These are phyloP conservation scores for Spea hammondii DNA, from an alignment of 2,797 vertebrate species.

Conservation along the genomic window DNA sequence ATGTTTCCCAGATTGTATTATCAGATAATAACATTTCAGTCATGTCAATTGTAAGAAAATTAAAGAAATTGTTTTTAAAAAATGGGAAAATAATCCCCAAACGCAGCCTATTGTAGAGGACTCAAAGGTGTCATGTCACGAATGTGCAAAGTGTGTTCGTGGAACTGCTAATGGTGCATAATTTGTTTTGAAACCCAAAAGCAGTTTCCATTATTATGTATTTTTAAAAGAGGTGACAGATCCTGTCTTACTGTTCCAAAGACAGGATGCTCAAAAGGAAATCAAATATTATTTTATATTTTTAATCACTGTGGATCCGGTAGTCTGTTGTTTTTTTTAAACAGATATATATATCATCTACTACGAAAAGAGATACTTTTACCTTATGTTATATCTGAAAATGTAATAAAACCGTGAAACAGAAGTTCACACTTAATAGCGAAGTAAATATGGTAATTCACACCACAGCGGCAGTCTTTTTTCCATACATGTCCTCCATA, in stretches of 20 bases:
- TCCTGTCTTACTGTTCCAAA: constrained; percentile 15
- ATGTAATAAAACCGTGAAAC: not conserved
- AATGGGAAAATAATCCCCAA: not conserved
- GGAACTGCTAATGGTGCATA: constrained; percentile 6
- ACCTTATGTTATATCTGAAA: not conserved
- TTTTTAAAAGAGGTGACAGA: constrained; percentile 15
- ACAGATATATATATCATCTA: not conserved
- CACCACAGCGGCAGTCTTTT: no score
- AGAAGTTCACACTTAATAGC: no score
- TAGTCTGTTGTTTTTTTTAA: constrained; percentile 3
- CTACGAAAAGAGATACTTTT: not conserved
- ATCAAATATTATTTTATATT: constrained; percentile 22
- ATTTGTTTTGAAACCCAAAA: not conserved
- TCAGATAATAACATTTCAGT: constrained; percentile 17
- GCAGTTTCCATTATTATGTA: constrained; percentile 15
- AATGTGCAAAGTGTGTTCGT: constrained; percentile 5
- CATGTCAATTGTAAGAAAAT: constrained; percentile 4
- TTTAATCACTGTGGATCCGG: not conserved
- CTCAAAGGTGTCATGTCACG: not conserved
- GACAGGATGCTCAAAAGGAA: constrained; percentile 16
- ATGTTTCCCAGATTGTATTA: not conserved
- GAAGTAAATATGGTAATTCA: no score
- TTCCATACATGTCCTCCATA: no score
- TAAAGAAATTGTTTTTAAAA: no score
- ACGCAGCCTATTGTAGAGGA: not conserved